Evolutionary conservation across 2,113 vertebrate genomes (phyloP).

Genomic region (Sturnira hondurensis): DNA sequence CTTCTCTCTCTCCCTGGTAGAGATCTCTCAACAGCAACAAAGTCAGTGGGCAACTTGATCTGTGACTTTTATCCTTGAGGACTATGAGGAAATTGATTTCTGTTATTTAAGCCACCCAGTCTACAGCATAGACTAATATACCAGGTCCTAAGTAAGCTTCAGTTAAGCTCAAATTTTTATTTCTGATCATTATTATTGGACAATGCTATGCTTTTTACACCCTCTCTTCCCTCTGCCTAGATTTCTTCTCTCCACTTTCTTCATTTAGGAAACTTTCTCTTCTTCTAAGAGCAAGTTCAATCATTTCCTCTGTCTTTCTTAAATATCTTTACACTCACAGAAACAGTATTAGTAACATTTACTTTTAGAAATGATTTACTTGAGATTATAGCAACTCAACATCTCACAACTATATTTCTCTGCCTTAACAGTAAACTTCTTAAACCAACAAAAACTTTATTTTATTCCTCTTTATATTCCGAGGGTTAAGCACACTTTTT

Average conservation of each 20-base stretch:
- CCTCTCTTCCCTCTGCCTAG: neutral
- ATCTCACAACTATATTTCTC: neutral
- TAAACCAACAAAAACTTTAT: neutral
- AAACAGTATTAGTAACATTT: neutral
- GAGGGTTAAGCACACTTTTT: neutral
- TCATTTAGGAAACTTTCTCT: neutral
- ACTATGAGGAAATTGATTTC: neutral
- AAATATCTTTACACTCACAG: neutral
- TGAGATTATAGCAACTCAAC: neutral
- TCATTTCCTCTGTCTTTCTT: neutral
- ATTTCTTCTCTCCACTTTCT: neutral
- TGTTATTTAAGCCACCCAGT: neutral
- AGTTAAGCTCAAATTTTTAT: neutral
- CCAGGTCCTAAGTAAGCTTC: neutral
- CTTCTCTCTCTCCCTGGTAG: neutral
- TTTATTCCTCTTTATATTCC: neutral
- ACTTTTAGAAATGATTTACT: neutral
- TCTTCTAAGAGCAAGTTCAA: neutral
- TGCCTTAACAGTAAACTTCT: neutral
- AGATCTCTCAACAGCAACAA: neutral
- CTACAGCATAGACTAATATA: neutral
- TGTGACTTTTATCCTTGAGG: neutral
- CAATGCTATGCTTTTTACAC: accelerated
- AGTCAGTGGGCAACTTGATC: neutral
- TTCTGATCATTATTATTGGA: neutral